Percentiles rank a stretch among this genome's conserved stretches.
Evolutionary conservation across 1,140 invertebrate genomes (phyloP).

Genomic region (Argopecten irradians): DNA sequence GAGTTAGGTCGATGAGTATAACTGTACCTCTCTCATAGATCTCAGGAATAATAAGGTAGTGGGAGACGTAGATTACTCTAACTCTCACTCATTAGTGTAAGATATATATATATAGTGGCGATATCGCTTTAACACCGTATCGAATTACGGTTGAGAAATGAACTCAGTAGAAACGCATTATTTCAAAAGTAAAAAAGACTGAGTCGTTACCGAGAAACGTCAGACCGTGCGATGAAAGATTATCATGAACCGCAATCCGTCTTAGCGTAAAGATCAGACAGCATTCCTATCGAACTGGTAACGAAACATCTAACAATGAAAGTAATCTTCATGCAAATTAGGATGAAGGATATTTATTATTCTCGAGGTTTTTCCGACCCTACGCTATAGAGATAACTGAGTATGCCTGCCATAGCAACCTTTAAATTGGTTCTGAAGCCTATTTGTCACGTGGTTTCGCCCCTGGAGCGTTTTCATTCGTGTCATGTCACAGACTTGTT

Average conservation of each 20-base stretch:
- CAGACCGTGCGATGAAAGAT: background rate
- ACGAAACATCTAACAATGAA: background rate
- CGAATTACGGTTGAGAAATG: background rate
- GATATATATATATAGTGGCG: background rate
- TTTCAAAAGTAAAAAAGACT: background rate
- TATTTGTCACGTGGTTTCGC: slow-evolving; percentile 4
- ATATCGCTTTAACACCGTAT: background rate
- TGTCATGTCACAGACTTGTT: slow-evolving; percentile 21
- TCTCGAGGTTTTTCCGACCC: background rate
- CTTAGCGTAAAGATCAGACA: background rate
- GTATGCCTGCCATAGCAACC: slow-evolving; percentile 20
- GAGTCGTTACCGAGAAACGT: background rate
- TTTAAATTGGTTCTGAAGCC: background rate
- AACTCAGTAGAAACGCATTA: background rate
- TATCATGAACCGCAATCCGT: background rate
- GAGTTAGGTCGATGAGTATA: background rate
- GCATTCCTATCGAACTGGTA: background rate
- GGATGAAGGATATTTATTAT: background rate
- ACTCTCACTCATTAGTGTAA: background rate
- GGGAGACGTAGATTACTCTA: background rate
- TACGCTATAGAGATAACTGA: background rate
- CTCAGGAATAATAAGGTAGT: background rate
- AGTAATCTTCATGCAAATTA: background rate
- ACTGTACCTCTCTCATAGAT: background rate
- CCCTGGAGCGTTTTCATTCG: slow-evolving; percentile 14